Conservation (phyloP, 2,888 invertebrate species). For the Chironomus tentans region DNA sequence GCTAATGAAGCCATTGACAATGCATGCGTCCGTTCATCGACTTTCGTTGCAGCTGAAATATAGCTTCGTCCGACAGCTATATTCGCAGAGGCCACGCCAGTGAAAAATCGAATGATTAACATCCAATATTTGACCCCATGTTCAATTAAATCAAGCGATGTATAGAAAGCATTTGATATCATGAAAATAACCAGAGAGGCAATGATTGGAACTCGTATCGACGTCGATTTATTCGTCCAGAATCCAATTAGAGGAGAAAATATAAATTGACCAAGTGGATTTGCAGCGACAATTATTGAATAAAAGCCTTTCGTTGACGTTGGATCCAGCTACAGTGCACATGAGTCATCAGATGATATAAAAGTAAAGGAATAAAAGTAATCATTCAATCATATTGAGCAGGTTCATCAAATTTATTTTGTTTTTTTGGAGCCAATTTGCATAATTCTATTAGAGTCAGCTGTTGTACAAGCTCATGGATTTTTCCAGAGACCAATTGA, state of each 20-base stretch:
- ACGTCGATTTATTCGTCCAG: constrained; percentile 9
- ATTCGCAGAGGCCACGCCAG: constrained; percentile 14
- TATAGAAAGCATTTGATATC: constrained; percentile 4
- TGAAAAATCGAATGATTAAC: constrained; percentile 7
- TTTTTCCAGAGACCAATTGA: too few species aligned
- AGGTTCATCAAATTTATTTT: too few species aligned
- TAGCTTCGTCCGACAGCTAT: constrained; percentile 21
- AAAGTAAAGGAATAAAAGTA: neutral
- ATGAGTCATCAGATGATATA: neutral
- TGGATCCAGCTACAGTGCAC: constrained; percentile 39
- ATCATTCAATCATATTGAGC: neutral
- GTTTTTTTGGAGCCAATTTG: too few species aligned
- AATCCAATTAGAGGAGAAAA: constrained; percentile 6
- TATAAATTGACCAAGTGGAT: constrained; percentile 21
- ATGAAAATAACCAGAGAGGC: constrained; percentile 2
- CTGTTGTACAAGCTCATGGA: too few species aligned
- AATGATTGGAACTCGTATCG: constrained; percentile 9
- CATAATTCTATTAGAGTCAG: too few species aligned
- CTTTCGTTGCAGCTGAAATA: constrained; percentile 15
- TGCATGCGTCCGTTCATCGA: constrained; percentile 15
- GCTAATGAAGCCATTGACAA: constrained; percentile 16
- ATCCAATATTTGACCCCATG: constrained; percentile 23
- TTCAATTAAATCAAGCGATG: constrained; percentile 7
- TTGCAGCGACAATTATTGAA: constrained; percentile 6
- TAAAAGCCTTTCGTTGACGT: neutral